These are phyloP conservation scores for Chouioia cunea DNA, from an alignment of 2,888 invertebrate genomes.

Conservation along the genomic window DNA sequence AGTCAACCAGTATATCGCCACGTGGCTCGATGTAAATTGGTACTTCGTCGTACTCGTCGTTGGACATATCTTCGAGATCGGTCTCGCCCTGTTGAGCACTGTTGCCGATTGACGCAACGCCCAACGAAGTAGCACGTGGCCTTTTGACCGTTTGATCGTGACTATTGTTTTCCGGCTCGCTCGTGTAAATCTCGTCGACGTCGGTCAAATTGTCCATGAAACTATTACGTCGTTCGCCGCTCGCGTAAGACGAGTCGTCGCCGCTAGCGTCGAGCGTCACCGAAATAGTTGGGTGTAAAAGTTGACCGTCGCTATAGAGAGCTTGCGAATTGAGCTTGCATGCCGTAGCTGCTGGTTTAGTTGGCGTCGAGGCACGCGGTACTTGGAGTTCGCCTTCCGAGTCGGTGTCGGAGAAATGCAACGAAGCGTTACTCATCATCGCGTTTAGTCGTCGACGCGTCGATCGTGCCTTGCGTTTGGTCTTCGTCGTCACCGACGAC, in stretches of 20 bases:
- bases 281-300: conserved; percentile 58
- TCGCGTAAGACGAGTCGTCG: conserved; percentile 47
- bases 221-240: conserved; percentile 51
- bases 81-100: conserved; percentile 58
- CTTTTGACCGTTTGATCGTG: not conserved
- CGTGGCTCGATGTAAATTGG: conserved; percentile 56
- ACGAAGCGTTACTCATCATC: conserved; percentile 63
- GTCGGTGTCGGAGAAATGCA: conserved; percentile 66
- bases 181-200: conserved; percentile 64
- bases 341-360: not conserved
- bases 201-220: conserved; percentile 63
- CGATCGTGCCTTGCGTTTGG: conserved; percentile 62
- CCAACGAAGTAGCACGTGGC: not conserved
- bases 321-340: not conserved
- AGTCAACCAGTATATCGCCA: conserved; percentile 60
- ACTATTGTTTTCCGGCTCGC: conserved; percentile 56
- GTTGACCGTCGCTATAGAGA: not conserved
- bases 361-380: conserved; percentile 49
- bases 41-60: conserved; percentile 56
- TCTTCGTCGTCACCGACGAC: conserved; percentile 51
- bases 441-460: conserved; percentile 62
- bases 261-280: conserved; percentile 54
- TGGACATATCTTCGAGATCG: conserved; percentile 63
- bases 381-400: conserved; percentile 63
- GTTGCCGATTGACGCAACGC: conserved; percentile 52